Base-by-base conservation (phyloP, 2,113 vertebrate genomes). In the Clupea harengus region DNA sequence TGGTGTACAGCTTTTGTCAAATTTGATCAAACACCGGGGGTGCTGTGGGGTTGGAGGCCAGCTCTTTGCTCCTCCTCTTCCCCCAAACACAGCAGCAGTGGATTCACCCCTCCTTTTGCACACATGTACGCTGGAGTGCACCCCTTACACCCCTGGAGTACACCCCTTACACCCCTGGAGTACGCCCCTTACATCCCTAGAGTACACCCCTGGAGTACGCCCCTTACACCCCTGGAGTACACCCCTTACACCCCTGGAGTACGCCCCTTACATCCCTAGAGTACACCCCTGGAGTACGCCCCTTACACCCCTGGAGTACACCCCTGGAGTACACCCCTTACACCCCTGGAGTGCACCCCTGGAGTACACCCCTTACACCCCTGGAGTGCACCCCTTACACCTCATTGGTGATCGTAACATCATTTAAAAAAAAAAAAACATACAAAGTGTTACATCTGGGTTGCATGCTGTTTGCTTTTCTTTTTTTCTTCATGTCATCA, bases 381-480 rank as follows among this genome's bases (percentile, higher is more conserved):
- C n/a, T 94, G 91, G 92, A 90, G 93, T 94, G 93, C 94, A 94
- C 94, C 94, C 93, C 93, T 94, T 94, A 95, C 93, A 95, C 94
- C 91, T 89, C 90, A 92, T 93, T 91, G 92, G 92, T 95, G 93
- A 94, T 94, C 90, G 91, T 92, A 93, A 94, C 92, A 94, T 94
- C 89, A 92, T 93, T 39, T 39, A 94, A 94, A 60, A 57, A 60
- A 18, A 60, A 13, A 92, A 92, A 95, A 94, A 89, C 81, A 89
- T 92, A 93, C 91, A 92, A 95, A 92, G 92, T 88, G 87, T 94
- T 94, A 95, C 94, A 95, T 93, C 89, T 93, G 92, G 93, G 92
- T 95, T 93, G 93, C 95, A 95, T 96, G 95, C 95, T 92, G 92
- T 94, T 93, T 95, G 95, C 92, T 92, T 93, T 92, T 94, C 94